Evolutionary conservation across 2,888 invertebrate species (phyloP).

Genomic region (Chironomus tentans): DNA sequence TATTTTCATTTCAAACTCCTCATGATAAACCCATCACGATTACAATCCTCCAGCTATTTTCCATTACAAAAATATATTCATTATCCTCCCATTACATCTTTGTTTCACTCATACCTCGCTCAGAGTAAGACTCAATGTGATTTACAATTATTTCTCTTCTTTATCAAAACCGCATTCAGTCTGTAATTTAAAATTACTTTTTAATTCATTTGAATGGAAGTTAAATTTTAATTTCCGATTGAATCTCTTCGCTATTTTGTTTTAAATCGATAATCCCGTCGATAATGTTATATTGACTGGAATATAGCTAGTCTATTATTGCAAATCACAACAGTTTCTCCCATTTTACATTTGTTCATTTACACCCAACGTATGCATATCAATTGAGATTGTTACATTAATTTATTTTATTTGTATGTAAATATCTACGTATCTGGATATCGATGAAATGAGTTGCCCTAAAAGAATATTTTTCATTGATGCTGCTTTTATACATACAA

Average conservation of each 20-base stretch:
- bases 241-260: not conserved
- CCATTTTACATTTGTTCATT: too few relatives aligned
- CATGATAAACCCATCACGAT: too few relatives aligned
- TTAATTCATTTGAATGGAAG: slow-evolving; percentile 1
- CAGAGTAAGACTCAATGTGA: too few relatives aligned
- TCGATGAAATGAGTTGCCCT: not conserved
- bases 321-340: too few relatives aligned
- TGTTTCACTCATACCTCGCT: too few relatives aligned
- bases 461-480: not conserved
- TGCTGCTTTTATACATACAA: not conserved
- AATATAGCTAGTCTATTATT: too few relatives aligned
- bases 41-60: too few relatives aligned
- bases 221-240: slow-evolving; percentile 19
- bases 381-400: not conserved
- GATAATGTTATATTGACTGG: too few relatives aligned
- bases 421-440: not conserved
- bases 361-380: not conserved
- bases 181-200: not conserved
- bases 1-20: too few relatives aligned
- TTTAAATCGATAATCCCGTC: not conserved
- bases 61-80: too few relatives aligned
- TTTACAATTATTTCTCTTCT: too few relatives aligned
- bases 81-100: too few relatives aligned
- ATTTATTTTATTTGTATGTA: not conserved
- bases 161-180: not conserved